Percentiles rank a stretch among this genome's conserved stretches.
Conservation (phyloP, 2,797 vertebrate species). For the Botia almorhae region DNA sequence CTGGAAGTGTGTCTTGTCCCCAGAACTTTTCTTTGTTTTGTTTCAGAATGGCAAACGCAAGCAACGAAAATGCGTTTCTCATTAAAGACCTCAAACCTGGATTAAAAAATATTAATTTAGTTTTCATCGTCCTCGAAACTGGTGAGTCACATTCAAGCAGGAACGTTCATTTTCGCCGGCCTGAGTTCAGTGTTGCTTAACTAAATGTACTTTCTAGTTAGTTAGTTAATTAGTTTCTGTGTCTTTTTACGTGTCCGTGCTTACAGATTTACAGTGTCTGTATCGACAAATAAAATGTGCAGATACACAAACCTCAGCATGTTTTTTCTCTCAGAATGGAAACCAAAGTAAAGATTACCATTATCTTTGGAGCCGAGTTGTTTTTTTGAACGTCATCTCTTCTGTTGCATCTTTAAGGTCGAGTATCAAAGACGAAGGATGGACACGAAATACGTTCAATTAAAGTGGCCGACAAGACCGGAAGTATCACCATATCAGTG, state of each 20-base stretch:
- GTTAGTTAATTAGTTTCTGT: no score
- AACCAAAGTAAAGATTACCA: no score
- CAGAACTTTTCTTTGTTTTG: background rate
- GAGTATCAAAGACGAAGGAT: constrained; percentile 88
- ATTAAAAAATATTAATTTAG: constrained; percentile 87
- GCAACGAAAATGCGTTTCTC: constrained; percentile 75
- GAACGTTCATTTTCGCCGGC: background rate
- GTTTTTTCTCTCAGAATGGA: no score
- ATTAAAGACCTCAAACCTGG: constrained; percentile 88
- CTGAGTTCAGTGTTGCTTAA: no score
- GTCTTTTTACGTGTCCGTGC: no score
- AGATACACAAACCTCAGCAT: no score
- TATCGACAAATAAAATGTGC: background rate
- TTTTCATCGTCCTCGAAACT: constrained; percentile 90
- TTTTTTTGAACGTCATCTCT: no score
- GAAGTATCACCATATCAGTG: constrained; percentile 86
- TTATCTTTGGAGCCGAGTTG: no score
- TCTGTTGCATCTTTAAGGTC: no score
- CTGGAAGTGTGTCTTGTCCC: background rate
- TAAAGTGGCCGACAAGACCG: constrained; percentile 86
- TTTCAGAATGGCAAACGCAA: constrained; percentile 65
- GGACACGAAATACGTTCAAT: constrained; percentile 87
- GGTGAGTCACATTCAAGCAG: constrained; percentile 76
- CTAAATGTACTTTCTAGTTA: no score
- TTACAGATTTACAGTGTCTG: background rate